A percentile compares a stretch with the other conserved stretches of the same genome.
Evolutionary conservation across 1,140 invertebrate species (phyloP).

Genomic region (Lordiphosa clarofinis): DNA sequence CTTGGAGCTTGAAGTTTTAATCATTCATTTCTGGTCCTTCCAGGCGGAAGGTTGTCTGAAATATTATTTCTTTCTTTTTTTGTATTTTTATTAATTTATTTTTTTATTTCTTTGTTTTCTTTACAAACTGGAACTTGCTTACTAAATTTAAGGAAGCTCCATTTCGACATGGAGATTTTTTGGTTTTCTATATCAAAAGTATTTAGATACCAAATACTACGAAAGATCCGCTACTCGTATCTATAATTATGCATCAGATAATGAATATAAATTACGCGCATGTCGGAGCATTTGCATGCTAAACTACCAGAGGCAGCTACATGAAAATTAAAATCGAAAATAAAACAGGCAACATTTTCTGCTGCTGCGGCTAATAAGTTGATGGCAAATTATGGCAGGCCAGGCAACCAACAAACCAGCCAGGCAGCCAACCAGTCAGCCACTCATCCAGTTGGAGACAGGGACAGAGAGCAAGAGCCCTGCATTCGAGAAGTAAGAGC

Average conservation of each 20-base stretch:
- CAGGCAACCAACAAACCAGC: not conserved
- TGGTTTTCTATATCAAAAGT: no score
- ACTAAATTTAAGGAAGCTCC: no score
- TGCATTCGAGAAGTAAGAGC: slow-evolving; percentile 28
- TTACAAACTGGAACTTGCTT: no score
- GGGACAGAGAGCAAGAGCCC: slow-evolving; percentile 11
- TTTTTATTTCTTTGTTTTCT: no score
- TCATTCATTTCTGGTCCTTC: no score
- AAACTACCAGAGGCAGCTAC: slow-evolving; percentile 33
- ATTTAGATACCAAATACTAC: not conserved
- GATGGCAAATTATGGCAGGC: slow-evolving; percentile 64
- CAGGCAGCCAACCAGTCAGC: not conserved
- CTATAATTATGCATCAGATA: slow-evolving; percentile 72
- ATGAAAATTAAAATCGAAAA: slow-evolving; percentile 75
- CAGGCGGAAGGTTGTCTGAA: no score
- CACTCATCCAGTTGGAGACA: not conserved
- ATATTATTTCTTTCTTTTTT: no score
- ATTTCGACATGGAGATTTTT: no score
- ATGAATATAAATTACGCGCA: slow-evolving; percentile 73
- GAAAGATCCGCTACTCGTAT: slow-evolving; percentile 18
- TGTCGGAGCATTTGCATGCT: slow-evolving; percentile 47
- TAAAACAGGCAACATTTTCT: slow-evolving; percentile 50
- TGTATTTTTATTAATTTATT: no score
- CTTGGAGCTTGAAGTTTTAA: no score
- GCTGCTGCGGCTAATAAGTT: slow-evolving; percentile 53